Evolutionary conservation across 1,140 invertebrate genomes (phyloP), one percentile per base, ranked within the genome.

Genomic region (Drosophila sulfurigaster): DNA sequence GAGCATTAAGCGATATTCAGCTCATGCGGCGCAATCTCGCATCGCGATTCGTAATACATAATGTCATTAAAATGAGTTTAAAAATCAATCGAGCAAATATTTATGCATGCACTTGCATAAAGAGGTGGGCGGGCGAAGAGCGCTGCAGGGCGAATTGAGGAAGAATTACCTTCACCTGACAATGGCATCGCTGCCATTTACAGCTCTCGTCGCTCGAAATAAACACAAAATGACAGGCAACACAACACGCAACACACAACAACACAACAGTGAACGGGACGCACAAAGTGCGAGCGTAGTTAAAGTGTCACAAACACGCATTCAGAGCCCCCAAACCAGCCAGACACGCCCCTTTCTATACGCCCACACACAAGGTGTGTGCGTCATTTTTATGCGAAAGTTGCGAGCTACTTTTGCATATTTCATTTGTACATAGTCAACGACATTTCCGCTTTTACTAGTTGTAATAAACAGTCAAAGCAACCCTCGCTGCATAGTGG

Each of bases 221-320:
- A 85, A 57, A 57, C 54, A 20, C 54, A 73, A 79, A 81, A 85
- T 90, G 81, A 89, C 81, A 83, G 78, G 66, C 66, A 80, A 87
- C 73, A 82, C 74, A 63, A 20, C 75, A 66, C 20, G 20, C 20
- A 25, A 4, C 20, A 25, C 20, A 25, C 20, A 25, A 25, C 20
- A 25, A 25, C 20, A 64, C 72, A 77, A 43, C 68, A 62, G 35
- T 32, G 73, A 67, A 20, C 65, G 60, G 74, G 48, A 80, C 35
- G 54, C 75, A 76, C 79, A 78, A 79, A 75, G 32, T 86, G 67
- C 59, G 62, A 80, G 80, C 65, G 75, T 62, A 85, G 81, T 89
- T 85, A 89, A 89, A 79, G 85, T 89, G 85, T 89, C 85, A 89
- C 79, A 89, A 89, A 72, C 83, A 87, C 69, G 48, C 41, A 69